phyloP scores from a whole-genome alignment of 2,888 invertebrate species.

The Ochropleura leucogaster region DNA sequence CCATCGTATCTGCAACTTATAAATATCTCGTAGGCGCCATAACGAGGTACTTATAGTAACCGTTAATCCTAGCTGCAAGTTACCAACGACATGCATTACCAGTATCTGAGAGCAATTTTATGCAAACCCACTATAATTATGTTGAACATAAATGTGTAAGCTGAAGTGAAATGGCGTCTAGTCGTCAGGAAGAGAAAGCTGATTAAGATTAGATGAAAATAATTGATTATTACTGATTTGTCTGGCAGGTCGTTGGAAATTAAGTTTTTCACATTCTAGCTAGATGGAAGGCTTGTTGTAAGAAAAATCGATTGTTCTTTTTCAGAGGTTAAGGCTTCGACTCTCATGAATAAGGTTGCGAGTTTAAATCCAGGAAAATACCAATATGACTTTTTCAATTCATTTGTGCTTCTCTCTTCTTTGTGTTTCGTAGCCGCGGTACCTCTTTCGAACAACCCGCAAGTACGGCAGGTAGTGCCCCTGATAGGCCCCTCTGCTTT shows the following conservation, averaged over 20 bases:
- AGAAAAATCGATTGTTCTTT: too few species aligned
- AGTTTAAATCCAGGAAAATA: too few species aligned
- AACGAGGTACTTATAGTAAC: conserved; percentile 23
- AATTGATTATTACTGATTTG: conserved; percentile 43
- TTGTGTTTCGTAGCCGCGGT: too few species aligned
- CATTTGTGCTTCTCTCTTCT: too few species aligned
- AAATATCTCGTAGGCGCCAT: conserved; percentile 50
- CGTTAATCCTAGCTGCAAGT: conserved; percentile 50
- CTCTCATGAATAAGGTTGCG: too few species aligned
- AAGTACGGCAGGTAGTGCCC: too few species aligned
- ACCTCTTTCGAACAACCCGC: too few species aligned
- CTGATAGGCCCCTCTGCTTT: too few species aligned
- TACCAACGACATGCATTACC: conserved; percentile 37
- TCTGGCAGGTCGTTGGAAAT: conserved; percentile 14
- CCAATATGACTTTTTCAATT: too few species aligned
- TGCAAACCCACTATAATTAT: conserved; percentile 55
- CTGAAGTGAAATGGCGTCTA: conserved; percentile 49
- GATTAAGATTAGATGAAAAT: conserved; percentile 42
- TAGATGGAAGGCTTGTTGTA: too few species aligned
- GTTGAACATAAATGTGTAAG: conserved; percentile 43
- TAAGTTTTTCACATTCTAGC: background rate
- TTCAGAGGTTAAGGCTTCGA: too few species aligned
- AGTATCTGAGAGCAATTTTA: conserved; percentile 50
- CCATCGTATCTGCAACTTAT: conserved; percentile 21
- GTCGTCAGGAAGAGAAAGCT: conserved; percentile 60